A percentile compares a stretch with the other conserved stretches of the same genome.
Conservation (phyloP, 2,888 invertebrate species). For the Myopa testacea region DNA sequence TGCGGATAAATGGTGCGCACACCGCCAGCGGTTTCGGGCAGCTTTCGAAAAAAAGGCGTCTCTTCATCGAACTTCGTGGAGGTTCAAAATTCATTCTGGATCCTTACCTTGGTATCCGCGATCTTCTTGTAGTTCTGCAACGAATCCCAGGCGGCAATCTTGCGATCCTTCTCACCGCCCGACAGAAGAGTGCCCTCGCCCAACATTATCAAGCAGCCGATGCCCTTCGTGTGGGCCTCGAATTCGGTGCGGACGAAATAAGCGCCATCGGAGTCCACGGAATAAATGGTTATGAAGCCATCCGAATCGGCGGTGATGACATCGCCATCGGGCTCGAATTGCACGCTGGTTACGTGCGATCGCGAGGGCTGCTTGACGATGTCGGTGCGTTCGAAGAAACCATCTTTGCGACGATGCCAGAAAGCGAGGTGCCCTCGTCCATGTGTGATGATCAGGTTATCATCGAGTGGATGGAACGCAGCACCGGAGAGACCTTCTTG, state of each 20-base stretch:
- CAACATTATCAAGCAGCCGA: constrained; percentile 87
- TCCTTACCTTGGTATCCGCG: constrained; percentile 83
- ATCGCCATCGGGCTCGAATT: constrained; percentile 92
- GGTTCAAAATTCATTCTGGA: not conserved
- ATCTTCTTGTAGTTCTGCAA: constrained; percentile 90
- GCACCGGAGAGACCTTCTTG: constrained; percentile 91
- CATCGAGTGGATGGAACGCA: constrained; percentile 91
- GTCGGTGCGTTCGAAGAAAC: constrained; percentile 89
- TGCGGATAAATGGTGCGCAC: constrained; percentile 91
- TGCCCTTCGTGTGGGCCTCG: constrained; percentile 89
- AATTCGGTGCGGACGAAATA: constrained; percentile 91
- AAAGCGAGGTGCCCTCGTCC: constrained; percentile 92
- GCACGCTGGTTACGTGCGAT: constrained; percentile 86
- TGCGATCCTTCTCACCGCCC: constrained; percentile 89
- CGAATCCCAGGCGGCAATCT: constrained; percentile 93
- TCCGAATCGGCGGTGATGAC: constrained; percentile 93
- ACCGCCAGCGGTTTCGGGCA: constrained; percentile 89
- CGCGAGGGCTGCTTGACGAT: constrained; percentile 90
- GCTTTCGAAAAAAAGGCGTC: constrained; percentile 68
- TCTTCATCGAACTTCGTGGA: not conserved
- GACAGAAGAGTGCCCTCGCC: constrained; percentile 91
- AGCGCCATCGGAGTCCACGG: constrained; percentile 88
- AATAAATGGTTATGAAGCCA: constrained; percentile 91
- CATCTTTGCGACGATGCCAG: constrained; percentile 92
- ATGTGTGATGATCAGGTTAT: constrained; percentile 90